These are phyloP conservation scores for Drosophila mulleri DNA, from an alignment of 2,888 invertebrate genomes.

Conservation along the genomic window DNA sequence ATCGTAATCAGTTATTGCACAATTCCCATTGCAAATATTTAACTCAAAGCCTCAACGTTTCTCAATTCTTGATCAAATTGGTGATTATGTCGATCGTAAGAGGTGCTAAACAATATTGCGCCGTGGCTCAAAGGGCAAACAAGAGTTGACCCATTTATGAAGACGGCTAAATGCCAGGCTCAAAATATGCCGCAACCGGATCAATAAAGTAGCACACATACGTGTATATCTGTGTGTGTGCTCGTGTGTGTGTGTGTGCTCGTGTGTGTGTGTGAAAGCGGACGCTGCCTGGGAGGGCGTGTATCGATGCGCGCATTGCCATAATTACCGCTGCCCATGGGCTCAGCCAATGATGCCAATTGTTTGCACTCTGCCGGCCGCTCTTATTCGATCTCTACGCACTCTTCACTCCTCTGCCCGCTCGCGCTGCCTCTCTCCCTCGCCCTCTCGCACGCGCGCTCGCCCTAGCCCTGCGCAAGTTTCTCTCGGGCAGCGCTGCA, in stretches of 20 bases:
- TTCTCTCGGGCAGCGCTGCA: constrained; percentile 54
- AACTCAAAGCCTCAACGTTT: constrained; percentile 8
- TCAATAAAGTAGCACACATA: constrained; percentile 80
- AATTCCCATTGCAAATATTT: constrained; percentile 36
- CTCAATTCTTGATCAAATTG: constrained; percentile 11
- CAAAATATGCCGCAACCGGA: constrained; percentile 69
- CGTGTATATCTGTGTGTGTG: constrained; percentile 45
- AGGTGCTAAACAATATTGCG: constrained; percentile 73
- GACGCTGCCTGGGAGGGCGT: constrained; percentile 57
- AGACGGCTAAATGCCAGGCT: constrained; percentile 47
- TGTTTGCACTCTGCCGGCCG: constrained; percentile 61
- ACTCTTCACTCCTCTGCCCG: not conserved
- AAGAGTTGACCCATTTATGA: constrained; percentile 67
- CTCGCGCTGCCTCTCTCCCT: not conserved
- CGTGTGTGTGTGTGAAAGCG: constrained; percentile 67
- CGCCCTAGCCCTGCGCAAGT: constrained; percentile 51
- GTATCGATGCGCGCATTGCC: constrained; percentile 38
- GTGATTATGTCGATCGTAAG: constrained; percentile 13
- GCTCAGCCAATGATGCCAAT: constrained; percentile 75
- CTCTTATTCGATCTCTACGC: constrained; percentile 15
- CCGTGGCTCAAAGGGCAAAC: constrained; percentile 48
- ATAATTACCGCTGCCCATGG: constrained; percentile 46
- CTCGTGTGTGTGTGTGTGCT: constrained; percentile 47
- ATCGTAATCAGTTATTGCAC: not conserved
- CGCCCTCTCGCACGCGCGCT: not conserved